phyloP scores from a whole-genome alignment of 2,888 invertebrate species.

The Coremacera marginata region DNA sequence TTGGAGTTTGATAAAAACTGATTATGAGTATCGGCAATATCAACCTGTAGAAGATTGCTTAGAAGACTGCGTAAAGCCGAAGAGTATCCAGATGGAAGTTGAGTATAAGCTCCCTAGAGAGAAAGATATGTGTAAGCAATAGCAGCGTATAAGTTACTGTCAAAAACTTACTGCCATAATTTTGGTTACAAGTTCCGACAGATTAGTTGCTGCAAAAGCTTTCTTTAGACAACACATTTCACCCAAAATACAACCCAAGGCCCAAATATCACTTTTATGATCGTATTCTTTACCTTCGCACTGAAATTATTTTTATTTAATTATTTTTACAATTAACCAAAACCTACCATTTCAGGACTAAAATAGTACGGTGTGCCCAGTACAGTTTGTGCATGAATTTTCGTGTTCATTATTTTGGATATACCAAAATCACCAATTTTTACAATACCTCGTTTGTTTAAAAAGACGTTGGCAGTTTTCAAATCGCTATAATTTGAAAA shows the following conservation, averaged over 20 bases:
- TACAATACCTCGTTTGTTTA: conserved; percentile 76
- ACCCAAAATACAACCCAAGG: conserved; percentile 81
- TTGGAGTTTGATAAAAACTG: neutral
- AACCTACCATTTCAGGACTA: conserved; percentile 77
- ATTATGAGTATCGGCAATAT: neutral
- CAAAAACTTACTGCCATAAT: conserved; percentile 75
- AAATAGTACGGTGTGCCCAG: conserved; percentile 82
- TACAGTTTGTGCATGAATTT: conserved; percentile 77
- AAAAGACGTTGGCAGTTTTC: conserved; percentile 81
- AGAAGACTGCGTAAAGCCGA: conserved; percentile 75
- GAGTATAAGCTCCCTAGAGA: conserved; percentile 75
- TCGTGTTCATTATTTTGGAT: conserved; percentile 79
- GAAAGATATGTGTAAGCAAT: neutral
- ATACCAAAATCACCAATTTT: conserved; percentile 84
- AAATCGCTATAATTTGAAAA: conserved; percentile 72
- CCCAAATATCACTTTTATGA: conserved; percentile 84
- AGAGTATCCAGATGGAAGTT: conserved; percentile 77
- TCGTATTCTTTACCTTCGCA: conserved; percentile 83
- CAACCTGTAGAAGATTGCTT: conserved; percentile 73
- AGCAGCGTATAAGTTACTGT: neutral
- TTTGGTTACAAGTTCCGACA: conserved; percentile 80
- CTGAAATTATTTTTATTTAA: conserved; percentile 63
- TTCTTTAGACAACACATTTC: conserved; percentile 80
- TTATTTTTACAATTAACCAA: neutral
- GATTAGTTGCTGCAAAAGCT: conserved; percentile 80